phyloP scores from a whole-genome alignment of 2,113 vertebrate species.

The Corythornis cristatus region DNA sequence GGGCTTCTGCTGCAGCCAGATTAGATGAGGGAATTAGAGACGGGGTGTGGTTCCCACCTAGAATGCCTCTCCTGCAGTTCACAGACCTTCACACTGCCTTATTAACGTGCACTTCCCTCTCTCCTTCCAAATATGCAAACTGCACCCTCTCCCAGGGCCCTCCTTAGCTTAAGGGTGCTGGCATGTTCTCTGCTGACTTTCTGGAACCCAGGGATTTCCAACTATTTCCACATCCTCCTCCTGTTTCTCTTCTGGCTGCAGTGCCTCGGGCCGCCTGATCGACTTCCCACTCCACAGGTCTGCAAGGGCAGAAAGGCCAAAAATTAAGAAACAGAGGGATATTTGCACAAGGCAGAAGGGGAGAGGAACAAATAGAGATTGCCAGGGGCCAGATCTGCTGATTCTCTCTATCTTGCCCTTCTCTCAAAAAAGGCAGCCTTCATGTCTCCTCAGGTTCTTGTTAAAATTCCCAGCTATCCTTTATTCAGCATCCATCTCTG shows the following conservation, averaged over 20 bases:
- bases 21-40: conserved; percentile 37
- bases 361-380: conserved; percentile 20
- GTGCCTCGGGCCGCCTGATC: conserved; percentile 36
- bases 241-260: conserved; percentile 40
- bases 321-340: not conserved
- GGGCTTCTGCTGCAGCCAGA: conserved; percentile 51
- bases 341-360: not conserved
- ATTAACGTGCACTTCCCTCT: conserved; percentile 24
- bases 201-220: conserved; percentile 65
- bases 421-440: not conserved
- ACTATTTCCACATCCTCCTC: conserved; percentile 66
- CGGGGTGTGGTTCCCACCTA: conserved; percentile 57
- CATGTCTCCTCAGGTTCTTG: not conserved
- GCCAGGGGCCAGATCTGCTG: not conserved
- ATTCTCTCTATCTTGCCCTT: not conserved
- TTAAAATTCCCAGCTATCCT: not conserved
- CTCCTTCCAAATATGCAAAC: conserved; percentile 56
- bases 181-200: conserved; percentile 53
- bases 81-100: conserved; percentile 49
- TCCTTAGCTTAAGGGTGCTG: conserved; percentile 68
- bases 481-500: not conserved
- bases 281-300: conserved; percentile 27
- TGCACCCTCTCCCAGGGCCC: conserved; percentile 53
- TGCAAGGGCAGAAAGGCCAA: conserved; percentile 2
- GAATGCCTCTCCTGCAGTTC: conserved; percentile 42